Evolutionary conservation across 2,113 vertebrate species (phyloP).

Genomic region (Nothocercus julius): DNA sequence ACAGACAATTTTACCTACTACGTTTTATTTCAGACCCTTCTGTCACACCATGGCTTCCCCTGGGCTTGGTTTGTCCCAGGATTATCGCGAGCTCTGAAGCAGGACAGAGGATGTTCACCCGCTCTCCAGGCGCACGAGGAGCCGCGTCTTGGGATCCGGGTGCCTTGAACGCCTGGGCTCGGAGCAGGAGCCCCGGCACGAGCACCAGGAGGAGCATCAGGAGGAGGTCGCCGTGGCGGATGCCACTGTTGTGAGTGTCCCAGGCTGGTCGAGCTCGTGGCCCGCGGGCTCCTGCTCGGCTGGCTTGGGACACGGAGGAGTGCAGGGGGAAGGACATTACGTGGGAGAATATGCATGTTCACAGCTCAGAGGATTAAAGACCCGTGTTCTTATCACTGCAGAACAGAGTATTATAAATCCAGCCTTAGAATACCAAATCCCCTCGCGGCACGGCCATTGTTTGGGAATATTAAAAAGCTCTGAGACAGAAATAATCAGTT

Average conservation of each 20-base stretch:
- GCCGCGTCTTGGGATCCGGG: background rate
- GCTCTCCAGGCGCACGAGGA: too few relatives aligned
- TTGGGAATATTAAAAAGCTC: conserved; percentile 82
- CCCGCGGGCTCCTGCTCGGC: background rate
- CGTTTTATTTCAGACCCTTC: background rate
- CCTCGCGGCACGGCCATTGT: conserved; percentile 71
- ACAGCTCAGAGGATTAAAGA: conserved; percentile 84
- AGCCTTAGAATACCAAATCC: conserved; percentile 83
- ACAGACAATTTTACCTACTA: background rate
- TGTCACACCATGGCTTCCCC: background rate
- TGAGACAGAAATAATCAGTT: conserved; percentile 84
- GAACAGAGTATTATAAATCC: conserved; percentile 86
- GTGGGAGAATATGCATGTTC: conserved; percentile 82
- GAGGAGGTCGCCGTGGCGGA: background rate
- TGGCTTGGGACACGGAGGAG: conserved; percentile 16
- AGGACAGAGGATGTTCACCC: background rate
- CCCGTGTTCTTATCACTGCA: conserved; percentile 82
- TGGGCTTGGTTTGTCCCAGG: too few relatives aligned
- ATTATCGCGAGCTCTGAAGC: too few relatives aligned
- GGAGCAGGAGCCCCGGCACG: too few relatives aligned
- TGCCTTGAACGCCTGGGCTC: background rate
- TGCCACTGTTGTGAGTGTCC: background rate
- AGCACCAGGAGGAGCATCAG: background rate
- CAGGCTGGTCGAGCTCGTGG: background rate
- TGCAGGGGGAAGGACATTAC: conserved; percentile 72